A percentile compares a stretch with the other conserved stretches of the same genome.
Conservation (phyloP, 2,888 invertebrate genomes). For the Strigamia maritima region DNA sequence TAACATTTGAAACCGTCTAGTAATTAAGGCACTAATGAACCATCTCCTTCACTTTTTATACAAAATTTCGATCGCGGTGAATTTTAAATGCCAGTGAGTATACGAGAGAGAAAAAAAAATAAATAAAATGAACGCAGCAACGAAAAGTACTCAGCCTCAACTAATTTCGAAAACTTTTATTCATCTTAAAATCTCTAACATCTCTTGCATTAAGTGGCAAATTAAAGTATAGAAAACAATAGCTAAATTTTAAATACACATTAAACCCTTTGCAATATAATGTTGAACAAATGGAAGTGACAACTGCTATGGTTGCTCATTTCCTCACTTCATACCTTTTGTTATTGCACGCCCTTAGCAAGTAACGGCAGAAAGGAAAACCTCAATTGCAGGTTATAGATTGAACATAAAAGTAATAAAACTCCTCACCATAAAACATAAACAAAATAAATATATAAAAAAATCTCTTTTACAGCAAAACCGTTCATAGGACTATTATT, state of each 20-base stretch:
- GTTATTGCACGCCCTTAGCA: conserved; percentile 12
- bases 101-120: background rate
- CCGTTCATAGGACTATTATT: too few species aligned
- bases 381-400: conserved; percentile 6
- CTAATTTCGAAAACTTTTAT: conserved; percentile 1
- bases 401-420: conserved; percentile 7
- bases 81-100: conserved; percentile 2
- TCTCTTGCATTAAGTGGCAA: conserved; percentile 10
- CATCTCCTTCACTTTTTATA: background rate
- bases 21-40: conserved; percentile 32
- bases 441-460: too few species aligned
- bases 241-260: conserved; percentile 24
- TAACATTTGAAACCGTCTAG: conserved; percentile 29
- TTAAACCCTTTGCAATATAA: conserved; percentile 10
- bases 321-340: conserved; percentile 32
- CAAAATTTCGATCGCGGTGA: conserved; percentile 11
- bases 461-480: too few species aligned
- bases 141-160: conserved; percentile 1
- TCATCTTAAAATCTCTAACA: conserved; percentile 19
- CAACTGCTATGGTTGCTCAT: conserved; percentile 9
- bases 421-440: background rate
- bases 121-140: background rate
- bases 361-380: background rate
- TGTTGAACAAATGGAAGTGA: conserved; percentile 28
- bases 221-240: conserved; percentile 17